phyloP scores from a whole-genome alignment of 1,140 invertebrate species.

The Octopus bimaculoides region DNA sequence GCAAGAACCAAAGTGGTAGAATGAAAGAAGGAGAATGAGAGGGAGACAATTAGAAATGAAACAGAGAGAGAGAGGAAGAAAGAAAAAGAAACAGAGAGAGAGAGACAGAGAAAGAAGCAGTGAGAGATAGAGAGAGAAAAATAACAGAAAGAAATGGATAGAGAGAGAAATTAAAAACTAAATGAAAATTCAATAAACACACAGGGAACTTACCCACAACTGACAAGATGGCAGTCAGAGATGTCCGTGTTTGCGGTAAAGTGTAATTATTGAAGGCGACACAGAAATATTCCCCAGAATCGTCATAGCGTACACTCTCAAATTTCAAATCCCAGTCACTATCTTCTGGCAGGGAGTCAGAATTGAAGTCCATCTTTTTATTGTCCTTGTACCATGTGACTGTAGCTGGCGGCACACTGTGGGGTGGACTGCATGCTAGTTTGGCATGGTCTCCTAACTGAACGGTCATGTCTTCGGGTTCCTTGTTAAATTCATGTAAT shows the following conservation, averaged over 20 bases:
- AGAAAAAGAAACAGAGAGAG: too few relatives aligned
- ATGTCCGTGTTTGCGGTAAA: slow-evolving; percentile 38
- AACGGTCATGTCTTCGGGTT: slow-evolving; percentile 30
- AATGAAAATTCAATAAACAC: neutral
- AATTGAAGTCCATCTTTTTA: slow-evolving; percentile 25
- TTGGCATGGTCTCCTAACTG: slow-evolving; percentile 33
- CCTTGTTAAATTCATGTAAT: slow-evolving; percentile 22
- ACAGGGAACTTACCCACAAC: slow-evolving; percentile 36
- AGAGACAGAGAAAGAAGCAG: too few relatives aligned
- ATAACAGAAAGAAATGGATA: neutral
- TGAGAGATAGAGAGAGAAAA: too few relatives aligned
- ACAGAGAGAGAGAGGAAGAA: too few relatives aligned
- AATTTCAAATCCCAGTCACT: slow-evolving; percentile 38
- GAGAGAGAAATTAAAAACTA: neutral
- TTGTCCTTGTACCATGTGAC: slow-evolving; percentile 51
- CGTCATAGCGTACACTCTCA: slow-evolving; percentile 34
- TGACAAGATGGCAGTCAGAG: slow-evolving; percentile 29
- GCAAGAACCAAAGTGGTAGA: too few relatives aligned
- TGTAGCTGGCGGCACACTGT: slow-evolving; percentile 37
- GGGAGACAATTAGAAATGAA: too few relatives aligned
- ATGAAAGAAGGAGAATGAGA: too few relatives aligned
- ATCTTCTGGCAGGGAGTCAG: slow-evolving; percentile 13
- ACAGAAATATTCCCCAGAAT: slow-evolving; percentile 47
- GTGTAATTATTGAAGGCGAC: slow-evolving; percentile 40
- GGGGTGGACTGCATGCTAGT: slow-evolving; percentile 41